phyloP scores from a whole-genome alignment of 2,888 invertebrate genomes.

The Heliothis peltigera region DNA sequence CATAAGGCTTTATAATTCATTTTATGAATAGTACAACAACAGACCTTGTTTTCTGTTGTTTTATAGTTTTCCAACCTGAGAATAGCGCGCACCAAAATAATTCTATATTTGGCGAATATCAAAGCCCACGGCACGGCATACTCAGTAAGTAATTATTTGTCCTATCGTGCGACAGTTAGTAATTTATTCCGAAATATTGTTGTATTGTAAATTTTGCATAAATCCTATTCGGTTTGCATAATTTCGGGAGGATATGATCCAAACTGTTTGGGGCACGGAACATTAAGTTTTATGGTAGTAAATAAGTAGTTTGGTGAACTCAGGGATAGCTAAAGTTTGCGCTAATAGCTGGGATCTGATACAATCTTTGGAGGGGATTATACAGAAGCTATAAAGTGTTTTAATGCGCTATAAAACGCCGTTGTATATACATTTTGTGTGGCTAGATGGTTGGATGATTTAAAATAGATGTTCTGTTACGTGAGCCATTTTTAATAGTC shows the following conservation, averaged over 20 bases:
- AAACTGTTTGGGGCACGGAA: constrained; percentile 78
- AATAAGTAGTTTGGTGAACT: constrained; percentile 78
- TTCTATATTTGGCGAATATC: constrained; percentile 22
- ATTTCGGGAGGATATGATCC: constrained; percentile 65
- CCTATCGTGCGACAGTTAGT: constrained; percentile 53
- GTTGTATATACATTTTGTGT: constrained; percentile 31
- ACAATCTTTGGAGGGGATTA: constrained; percentile 59
- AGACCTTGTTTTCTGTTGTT: constrained; percentile 10
- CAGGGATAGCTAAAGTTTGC: constrained; percentile 62
- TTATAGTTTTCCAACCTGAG: constrained; percentile 19
- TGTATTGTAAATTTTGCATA: constrained; percentile 62
- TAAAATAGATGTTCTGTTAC: neutral
- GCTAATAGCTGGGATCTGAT: constrained; percentile 69
- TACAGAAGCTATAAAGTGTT: constrained; percentile 50
- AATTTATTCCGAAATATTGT: constrained; percentile 57
- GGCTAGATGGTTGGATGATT: constrained; percentile 3
- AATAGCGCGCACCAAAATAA: constrained; percentile 2
- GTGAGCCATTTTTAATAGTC: neutral
- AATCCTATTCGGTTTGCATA: constrained; percentile 67
- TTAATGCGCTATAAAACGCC: constrained; percentile 40
- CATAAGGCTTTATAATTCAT: constrained; percentile 21
- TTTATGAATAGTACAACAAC: constrained; percentile 13
- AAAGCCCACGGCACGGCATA: constrained; percentile 2
- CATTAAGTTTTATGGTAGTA: constrained; percentile 76
- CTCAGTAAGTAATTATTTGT: constrained; percentile 47